Evolutionary conservation across 2,888 invertebrate species (phyloP), one percentile per base, ranked within the genome.

Genomic region (Eremobia ochroleuca): DNA sequence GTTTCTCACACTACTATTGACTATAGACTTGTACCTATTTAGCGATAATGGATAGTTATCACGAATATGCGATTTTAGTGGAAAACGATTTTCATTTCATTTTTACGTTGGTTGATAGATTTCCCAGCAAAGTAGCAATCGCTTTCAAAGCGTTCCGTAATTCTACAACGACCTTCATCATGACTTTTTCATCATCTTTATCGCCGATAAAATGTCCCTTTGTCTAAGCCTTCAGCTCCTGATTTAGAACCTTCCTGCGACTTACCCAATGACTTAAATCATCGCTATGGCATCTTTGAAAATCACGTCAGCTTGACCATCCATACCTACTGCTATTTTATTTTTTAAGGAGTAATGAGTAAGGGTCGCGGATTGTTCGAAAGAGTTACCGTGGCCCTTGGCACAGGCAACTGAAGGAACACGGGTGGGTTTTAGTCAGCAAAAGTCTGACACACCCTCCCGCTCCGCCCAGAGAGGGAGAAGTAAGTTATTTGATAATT

Each of bases 1-100:
- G 86, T 88, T 90, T 82, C 84, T 85, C 79, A 90, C 87, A 88
- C 88, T 88, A 75, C 73, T 81, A 83, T 90, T 80, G 85, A 87
- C 85, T 83, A 77, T 77, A 74, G 55, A 71, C 62, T 65, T 86
- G 59, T 81, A 77, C n/a, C n/a, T n/a, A n/a, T n/a, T 79, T 75
- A 75, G 43, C 71, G 67, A 87, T 88, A 90, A 85, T 88, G 73
- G 73, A 79, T 52, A 40, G 66, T 66, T 66, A 85, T 80, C 77
- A 74, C 64, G 76, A 71, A 81, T 71, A 77, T 66, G n/a, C 31
- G 59, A 62, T 52, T 62, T 61, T 82, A 58, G 73, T 40, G 3
- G 61, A 66, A n/a, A 62, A 69, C 15, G n/a, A 31, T 75, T 70
- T 62, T 52, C n/a, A 25, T 43, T 66, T 59, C 6, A 21, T 52